A percentile compares a stretch with the other conserved stretches of the same genome.
phyloP scores from a whole-genome alignment of 1,140 invertebrate species.

The Aphaenogaster rudis region DNA sequence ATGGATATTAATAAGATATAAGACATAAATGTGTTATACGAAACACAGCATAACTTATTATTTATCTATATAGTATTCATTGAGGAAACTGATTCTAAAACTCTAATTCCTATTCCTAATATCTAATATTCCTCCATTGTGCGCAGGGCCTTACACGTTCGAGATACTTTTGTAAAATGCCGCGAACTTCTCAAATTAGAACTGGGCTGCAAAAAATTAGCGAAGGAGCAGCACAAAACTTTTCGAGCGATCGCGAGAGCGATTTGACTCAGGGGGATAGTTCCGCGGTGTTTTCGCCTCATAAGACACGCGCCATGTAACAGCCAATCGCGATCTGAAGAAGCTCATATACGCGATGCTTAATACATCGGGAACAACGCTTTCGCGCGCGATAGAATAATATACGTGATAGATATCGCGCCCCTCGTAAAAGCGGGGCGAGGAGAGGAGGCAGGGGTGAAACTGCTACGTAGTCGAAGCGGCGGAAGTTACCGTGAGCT shows the following conservation, averaged over 20 bases:
- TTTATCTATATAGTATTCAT: no score
- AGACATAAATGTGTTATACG: no score
- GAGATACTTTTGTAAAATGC: background rate
- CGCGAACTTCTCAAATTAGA: background rate
- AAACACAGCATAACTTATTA: no score
- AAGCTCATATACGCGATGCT: background rate
- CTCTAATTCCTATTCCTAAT: no score
- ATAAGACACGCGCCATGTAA: background rate
- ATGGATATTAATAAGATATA: no score
- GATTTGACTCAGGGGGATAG: background rate
- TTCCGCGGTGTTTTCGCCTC: background rate
- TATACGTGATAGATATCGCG: slow-evolving; percentile 15
- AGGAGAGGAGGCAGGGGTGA: background rate
- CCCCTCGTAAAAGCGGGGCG: background rate
- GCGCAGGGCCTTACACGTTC: no score
- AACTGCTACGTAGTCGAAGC: slow-evolving; percentile 20
- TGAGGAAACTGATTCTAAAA: no score
- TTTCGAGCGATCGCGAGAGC: background rate
- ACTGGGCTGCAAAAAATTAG: background rate
- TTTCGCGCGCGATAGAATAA: slow-evolving; percentile 8
- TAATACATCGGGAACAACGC: background rate
- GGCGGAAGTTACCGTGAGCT: background rate
- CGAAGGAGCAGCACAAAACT: background rate
- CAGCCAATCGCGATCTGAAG: background rate
- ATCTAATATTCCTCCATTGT: no score